Evolutionary conservation across 1,140 invertebrate genomes (phyloP).

Genomic region (Schlechtendalia chinensis): DNA sequence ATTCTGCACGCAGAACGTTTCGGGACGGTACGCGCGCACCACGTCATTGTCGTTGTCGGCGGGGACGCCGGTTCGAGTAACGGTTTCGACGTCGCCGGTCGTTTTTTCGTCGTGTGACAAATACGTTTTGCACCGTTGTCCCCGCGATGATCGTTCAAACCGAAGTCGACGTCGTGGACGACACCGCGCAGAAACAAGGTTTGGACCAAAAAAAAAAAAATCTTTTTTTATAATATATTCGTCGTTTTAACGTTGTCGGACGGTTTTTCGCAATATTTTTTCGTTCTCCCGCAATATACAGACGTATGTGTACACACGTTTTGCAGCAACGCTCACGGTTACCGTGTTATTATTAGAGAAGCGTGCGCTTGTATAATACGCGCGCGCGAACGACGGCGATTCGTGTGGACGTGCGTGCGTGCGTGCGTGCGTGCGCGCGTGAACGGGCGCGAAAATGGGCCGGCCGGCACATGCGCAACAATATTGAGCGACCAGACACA

Average conservation of each 20-base stretch:
- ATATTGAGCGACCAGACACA: constrained; percentile 49
- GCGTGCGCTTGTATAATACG: neutral
- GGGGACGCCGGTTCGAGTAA: too few species aligned
- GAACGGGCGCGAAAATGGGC: constrained; percentile 36
- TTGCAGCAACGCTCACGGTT: too few species aligned
- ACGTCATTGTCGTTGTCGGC: neutral
- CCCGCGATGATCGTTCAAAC: constrained; percentile 9
- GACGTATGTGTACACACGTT: too few species aligned
- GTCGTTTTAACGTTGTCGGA: too few species aligned
- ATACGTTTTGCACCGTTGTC: too few species aligned
- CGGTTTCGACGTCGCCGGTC: too few species aligned
- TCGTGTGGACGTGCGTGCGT: neutral
- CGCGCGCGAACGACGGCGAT: too few species aligned
- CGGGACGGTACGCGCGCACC: constrained; percentile 14
- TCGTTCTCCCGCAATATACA: too few species aligned
- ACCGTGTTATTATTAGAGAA: neutral
- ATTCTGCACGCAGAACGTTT: constrained; percentile 9
- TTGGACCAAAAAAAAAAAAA: neutral
- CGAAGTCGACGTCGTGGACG: constrained; percentile 5
- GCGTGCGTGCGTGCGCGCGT: neutral
- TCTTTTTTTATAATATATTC: too few species aligned
- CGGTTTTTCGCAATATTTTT: too few species aligned
- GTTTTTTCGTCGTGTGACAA: too few species aligned
- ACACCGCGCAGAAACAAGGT: constrained; percentile 4
- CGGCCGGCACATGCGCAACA: constrained; percentile 49